Conservation (phyloP, 2,797 vertebrate genomes). For the Sebastes paucispinis region DNA sequence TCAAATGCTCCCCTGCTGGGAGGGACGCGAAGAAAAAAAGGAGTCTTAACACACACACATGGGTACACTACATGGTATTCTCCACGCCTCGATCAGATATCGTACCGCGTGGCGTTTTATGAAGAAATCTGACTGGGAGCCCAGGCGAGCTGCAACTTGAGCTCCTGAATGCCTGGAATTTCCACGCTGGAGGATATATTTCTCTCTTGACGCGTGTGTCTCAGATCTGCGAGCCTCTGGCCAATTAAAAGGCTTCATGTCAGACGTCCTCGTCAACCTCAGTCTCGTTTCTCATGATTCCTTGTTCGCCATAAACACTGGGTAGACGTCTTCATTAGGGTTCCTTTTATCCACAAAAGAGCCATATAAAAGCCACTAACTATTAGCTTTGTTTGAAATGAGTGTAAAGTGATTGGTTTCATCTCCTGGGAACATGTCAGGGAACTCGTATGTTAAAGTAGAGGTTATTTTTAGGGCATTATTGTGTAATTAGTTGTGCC, state of each 20-base stretch:
- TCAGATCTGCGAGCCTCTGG: conserved; percentile 66
- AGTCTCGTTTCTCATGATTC: conserved; percentile 60
- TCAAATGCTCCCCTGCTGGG: conserved; percentile 17
- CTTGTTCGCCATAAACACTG: conserved; percentile 66
- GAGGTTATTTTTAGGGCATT: conserved; percentile 43
- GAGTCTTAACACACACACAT: conserved; percentile 33
- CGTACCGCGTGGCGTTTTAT: conserved; percentile 71
- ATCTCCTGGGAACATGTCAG: conserved; percentile 51
- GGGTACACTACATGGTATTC: conserved; percentile 42
- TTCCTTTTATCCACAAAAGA: conserved; percentile 57
- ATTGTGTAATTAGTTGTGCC: conserved; percentile 12
- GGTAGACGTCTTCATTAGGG: conserved; percentile 70
- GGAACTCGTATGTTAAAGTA: conserved; percentile 12
- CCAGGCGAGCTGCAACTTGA: conserved; percentile 86
- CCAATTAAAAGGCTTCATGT: conserved; percentile 74
- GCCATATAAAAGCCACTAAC: conserved; percentile 68
- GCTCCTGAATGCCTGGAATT: conserved; percentile 91
- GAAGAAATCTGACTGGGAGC: conserved; percentile 79
- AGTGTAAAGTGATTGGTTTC: conserved; percentile 61
- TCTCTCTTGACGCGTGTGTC: conserved; percentile 71
- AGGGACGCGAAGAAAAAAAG: conserved; percentile 3
- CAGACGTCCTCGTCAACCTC: conserved; percentile 66
- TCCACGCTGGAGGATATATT: conserved; percentile 80
- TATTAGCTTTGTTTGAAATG: conserved; percentile 64
- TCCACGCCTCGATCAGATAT: conserved; percentile 74